A percentile compares a stretch with the other conserved stretches of the same genome.
These are phyloP conservation scores for Steatornis caripensis DNA, from an alignment of 2,113 vertebrate genomes.

Conservation along the genomic window DNA sequence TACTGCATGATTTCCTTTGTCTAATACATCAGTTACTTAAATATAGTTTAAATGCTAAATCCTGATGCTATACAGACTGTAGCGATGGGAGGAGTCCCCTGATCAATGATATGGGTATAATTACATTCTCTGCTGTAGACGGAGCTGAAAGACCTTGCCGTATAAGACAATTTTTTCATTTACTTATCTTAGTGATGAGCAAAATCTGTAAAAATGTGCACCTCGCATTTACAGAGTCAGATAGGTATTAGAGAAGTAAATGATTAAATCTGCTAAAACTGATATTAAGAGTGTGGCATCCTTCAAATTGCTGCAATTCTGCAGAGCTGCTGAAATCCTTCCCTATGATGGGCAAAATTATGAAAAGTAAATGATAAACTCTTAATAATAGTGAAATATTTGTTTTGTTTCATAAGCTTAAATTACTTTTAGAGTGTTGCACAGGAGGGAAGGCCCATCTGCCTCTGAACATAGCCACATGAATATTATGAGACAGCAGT, in stretches of 20 bases:
- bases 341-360: not conserved
- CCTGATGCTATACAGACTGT: not conserved
- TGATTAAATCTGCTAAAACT: not conserved
- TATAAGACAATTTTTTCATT: not conserved
- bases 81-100: not conserved
- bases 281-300: not conserved
- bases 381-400: not conserved
- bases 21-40: conserved; percentile 1
- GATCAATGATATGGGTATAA: not conserved
- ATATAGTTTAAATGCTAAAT: not conserved
- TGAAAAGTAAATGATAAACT: conserved; percentile 5
- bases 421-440: conserved; percentile 8
- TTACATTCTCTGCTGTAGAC: not conserved
- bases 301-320: not conserved
- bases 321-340: conserved; percentile 7
- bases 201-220: not conserved
- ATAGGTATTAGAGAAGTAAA: not conserved
- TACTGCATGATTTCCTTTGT: conserved; percentile 20
- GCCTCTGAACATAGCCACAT: not conserved
- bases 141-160: not conserved
- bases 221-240: not conserved
- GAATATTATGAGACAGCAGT: not conserved
- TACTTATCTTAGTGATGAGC: not conserved
- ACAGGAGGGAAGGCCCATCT: conserved; percentile 21
- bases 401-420: conserved; percentile 40